Base-by-base conservation (phyloP, 2,888 invertebrate genomes). In the Orthosia incerta region DNA sequence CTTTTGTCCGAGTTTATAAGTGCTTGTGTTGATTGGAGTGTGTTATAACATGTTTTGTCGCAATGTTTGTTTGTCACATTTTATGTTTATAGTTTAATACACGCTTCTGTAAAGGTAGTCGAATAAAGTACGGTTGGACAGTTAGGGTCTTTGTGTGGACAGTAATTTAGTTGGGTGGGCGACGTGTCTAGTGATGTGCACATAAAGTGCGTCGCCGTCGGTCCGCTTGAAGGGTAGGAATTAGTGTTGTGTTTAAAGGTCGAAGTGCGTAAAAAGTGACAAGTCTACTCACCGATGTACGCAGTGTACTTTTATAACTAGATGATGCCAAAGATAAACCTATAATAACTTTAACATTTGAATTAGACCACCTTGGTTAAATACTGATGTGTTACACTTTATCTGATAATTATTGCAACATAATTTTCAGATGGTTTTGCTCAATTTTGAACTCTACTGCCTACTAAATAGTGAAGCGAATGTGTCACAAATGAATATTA, bases 21-120 rank as follows among this genome's bases (percentile, higher is more conserved):
- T 88, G 88, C 83, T 78, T 77, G 83, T 80, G 83, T 82, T 86
- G 79, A 80, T 80, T 84, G 76, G 71, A 79, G 73, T 75, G 81
- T 79, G 85, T 84, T 87, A 82, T 82, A 83, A 76, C 71, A 83
- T 82, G 80, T 83, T 81, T 76, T 76, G 84, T 78, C 62, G 68
- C 63, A 68, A 69, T 72, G 80, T 83, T 77, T 79, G 80, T 83
- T 79, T 84, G 74, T 80, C 71, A 77, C 57, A 69, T 62, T 69
- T 74, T 70, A 72, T 82, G 67, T 82, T 72, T 78, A 81, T 81
- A 59, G 67, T 76, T 55, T 26, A 50, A 68, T 69, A 70, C 70
- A 68, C 39, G 81, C 81, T 81, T 68, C 78, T 63, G 81, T 74
- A 71, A 73, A 76, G 57, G 70, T 79, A 70, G 75, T 76, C 67